Percentiles rank a stretch among this genome's conserved stretches.
phyloP scores from a whole-genome alignment of 1,140 invertebrate genomes.

The Formica selysi region DNA sequence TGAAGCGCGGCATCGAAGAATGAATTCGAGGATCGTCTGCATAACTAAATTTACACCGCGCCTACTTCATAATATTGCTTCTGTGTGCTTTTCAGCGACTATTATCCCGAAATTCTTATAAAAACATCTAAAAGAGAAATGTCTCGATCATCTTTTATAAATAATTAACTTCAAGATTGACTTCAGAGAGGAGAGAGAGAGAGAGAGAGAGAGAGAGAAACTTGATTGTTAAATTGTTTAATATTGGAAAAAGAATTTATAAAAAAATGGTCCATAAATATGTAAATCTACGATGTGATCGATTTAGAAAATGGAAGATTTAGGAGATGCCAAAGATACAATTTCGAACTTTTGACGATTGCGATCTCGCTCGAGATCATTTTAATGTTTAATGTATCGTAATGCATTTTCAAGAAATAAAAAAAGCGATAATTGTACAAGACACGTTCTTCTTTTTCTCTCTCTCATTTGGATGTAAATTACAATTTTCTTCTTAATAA shows the following conservation, averaged over 20 bases:
- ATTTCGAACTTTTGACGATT: neutral
- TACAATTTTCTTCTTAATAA: neutral
- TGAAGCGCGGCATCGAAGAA: constrained; percentile 5
- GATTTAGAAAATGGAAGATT: neutral
- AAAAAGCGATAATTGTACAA: neutral
- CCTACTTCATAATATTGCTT: constrained; percentile 15
- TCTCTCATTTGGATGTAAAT: no score
- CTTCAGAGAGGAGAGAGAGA: no score
- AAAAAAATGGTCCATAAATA: neutral
- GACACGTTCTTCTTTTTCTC: no score
- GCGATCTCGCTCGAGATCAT: neutral
- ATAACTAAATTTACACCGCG: constrained; percentile 6
- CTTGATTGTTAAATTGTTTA: neutral
- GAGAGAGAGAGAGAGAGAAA: neutral
- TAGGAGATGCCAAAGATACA: neutral
- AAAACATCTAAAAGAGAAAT: neutral
- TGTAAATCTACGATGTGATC: neutral
- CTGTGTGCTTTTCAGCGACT: neutral
- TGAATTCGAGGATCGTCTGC: constrained; percentile 8
- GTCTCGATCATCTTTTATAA: neutral
- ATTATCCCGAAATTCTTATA: neutral
- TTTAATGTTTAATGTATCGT: neutral
- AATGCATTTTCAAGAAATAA: neutral
- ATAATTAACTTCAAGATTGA: neutral
- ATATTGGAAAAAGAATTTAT: neutral